Percentiles rank a stretch among this genome's conserved stretches.
phyloP scores from a whole-genome alignment of 2,113 vertebrate species.

The Caranx ignobilis region DNA sequence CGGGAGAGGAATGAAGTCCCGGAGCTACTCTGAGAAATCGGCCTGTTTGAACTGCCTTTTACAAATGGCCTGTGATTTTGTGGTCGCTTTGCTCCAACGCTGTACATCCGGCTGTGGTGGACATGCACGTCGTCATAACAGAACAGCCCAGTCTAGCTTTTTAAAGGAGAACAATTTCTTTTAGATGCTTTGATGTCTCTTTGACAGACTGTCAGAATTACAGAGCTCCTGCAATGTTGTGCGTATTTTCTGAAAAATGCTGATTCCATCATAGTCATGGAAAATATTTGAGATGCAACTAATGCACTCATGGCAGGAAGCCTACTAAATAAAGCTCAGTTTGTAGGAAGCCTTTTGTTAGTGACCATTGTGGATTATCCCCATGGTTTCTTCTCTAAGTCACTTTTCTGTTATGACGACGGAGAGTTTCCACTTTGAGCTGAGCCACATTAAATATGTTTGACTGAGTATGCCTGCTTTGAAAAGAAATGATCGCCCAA shows the following conservation, averaged over 20 bases:
- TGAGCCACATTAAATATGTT: slow-evolving; percentile 27
- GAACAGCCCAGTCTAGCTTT: slow-evolving; percentile 6
- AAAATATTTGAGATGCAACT: slow-evolving; percentile 28
- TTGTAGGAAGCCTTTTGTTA: slow-evolving; percentile 13
- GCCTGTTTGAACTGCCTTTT: slow-evolving; percentile 18
- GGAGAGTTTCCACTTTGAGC: slow-evolving; percentile 41
- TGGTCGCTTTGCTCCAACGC: slow-evolving; percentile 38
- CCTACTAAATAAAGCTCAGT: slow-evolving; percentile 23
- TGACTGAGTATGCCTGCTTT: neutral
- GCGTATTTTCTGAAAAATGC: slow-evolving; percentile 19
- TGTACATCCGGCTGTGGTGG: slow-evolving; percentile 26
- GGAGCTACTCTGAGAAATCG: slow-evolving; percentile 32
- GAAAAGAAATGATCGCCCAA: neutral
- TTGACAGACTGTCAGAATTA: slow-evolving; percentile 40
- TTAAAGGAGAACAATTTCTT: slow-evolving; percentile 1
- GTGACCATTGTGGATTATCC: slow-evolving; percentile 23
- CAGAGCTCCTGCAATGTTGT: slow-evolving; percentile 5
- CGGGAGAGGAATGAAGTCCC: slow-evolving; percentile 51
- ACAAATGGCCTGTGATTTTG: slow-evolving; percentile 53
- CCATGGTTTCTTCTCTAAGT: neutral
- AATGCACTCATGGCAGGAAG: slow-evolving; percentile 29
- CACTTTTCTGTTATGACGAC: slow-evolving; percentile 36
- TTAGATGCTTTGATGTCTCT: slow-evolving; percentile 24
- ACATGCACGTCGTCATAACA: slow-evolving; percentile 3
- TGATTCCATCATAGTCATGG: neutral